Base-by-base conservation (phyloP, 2,797 vertebrate species). In the Todus mexicanus region DNA sequence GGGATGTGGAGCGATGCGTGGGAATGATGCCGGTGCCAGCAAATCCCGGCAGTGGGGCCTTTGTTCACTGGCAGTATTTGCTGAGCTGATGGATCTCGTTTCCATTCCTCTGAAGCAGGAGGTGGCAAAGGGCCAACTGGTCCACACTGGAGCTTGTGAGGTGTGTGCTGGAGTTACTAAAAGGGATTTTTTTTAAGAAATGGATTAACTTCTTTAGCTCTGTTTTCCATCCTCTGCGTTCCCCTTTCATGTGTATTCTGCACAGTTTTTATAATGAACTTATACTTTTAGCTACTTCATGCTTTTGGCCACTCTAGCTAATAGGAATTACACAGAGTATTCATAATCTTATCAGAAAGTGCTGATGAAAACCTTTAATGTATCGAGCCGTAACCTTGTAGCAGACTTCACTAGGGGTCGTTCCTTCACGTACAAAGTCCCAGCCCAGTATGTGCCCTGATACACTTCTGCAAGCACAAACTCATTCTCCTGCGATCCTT, bases 1-100 rank as follows among this genome's bases (percentile, higher is more conserved):
- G 77, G 84, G 78, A 45, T 47, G 56, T 9, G 61, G 74, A 82
- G 61, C 6, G 0, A 45, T 87, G 92, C 59, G 88, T 96, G 95
- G 94, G 94, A 96, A 96, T 93, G 78, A 48, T 35, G 33, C n/a
- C 0, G 9, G 59, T 94, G 94, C 95, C 96, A 96, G 23, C 51
- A 61, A 11, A 43, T 21, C 84, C 45, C 59, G 94, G 94, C 84
- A 48, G 51, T 31, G 78, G 22, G 33, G 84, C 27, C 61, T 94
- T 96, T 96, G 94, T 94, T 95, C 64, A 3, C 17, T 0, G 1
- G 6, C 0, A 0, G 48, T 22, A 51, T 80, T 81, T 93, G 86
- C 94, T 90, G 94, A 93, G 78, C 88, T 64, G 86, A 93, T 76
- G 84, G 92, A 77, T 92, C 94, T 72, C 5, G 1, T 92, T 85